phyloP scores from a whole-genome alignment of 2,113 vertebrate species.

The Cryptoleucopteryx plumbea region DNA sequence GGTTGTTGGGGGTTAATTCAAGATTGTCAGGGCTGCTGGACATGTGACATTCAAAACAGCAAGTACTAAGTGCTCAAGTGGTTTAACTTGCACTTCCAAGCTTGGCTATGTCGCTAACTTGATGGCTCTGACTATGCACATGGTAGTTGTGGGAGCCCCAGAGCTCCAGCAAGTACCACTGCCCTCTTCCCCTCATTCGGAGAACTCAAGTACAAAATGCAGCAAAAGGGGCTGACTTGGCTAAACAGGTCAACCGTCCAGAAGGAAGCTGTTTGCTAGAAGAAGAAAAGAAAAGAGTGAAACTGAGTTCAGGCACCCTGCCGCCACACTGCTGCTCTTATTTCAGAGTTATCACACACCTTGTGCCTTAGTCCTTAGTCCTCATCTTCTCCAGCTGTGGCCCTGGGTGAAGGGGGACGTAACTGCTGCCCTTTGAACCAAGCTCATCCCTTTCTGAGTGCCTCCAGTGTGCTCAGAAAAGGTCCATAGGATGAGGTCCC shows the following conservation, averaged over 20 bases:
- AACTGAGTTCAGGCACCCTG: neutral
- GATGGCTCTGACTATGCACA: neutral
- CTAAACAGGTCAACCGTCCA: neutral
- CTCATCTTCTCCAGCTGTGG: neutral
- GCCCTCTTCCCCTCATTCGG: neutral
- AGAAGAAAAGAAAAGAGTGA: neutral
- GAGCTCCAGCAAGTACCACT: rapidly evolving
- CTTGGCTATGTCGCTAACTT: neutral
- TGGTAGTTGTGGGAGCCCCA: neutral
- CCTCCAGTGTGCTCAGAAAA: neutral
- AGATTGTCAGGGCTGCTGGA: neutral
- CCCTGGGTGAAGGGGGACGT: rapidly evolving
- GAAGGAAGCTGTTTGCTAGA: neutral
- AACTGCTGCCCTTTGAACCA: neutral
- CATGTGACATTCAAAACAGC: neutral
- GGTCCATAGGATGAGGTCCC: neutral
- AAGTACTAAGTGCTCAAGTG: neutral
- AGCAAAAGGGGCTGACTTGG: neutral
- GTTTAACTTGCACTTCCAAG: neutral
- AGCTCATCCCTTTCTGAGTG: neutral
- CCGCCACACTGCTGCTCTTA: neutral
- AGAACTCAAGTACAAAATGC: neutral
- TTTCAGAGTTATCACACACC: neutral
- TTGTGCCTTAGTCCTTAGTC: neutral
- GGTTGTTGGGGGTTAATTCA: neutral